Conservation (phyloP, 2,888 invertebrate genomes). For the Caenorhabditis sp. region DNA sequence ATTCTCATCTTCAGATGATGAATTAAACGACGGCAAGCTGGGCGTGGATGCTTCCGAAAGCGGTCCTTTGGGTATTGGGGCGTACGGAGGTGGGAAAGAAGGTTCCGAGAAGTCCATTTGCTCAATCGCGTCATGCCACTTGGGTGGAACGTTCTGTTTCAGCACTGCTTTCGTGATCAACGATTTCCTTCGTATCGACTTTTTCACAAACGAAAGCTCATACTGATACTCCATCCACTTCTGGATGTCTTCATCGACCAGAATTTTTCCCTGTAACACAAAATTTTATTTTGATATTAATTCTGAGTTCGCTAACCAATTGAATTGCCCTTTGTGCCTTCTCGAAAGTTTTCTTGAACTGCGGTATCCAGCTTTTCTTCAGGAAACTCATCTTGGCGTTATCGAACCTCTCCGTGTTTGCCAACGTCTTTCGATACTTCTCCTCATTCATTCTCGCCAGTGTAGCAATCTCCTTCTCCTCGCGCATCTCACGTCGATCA, state of each 20-base stretch:
- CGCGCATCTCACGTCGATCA: not conserved
- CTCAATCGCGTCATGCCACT: conserved; percentile 19
- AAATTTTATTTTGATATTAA: not conserved
- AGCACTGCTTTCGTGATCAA: conserved; percentile 17
- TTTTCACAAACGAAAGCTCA: conserved; percentile 23
- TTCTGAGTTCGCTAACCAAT: not conserved
- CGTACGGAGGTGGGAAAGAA: not conserved
- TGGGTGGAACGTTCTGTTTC: not conserved
- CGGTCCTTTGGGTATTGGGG: not conserved
- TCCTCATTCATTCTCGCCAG: not conserved
- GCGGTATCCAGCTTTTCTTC: conserved; percentile 25
- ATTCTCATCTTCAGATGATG: conserved; percentile 36
- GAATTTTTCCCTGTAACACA: conserved; percentile 32
- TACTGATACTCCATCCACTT: conserved; percentile 54
- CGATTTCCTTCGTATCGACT: conserved; percentile 5
- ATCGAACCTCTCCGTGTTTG: conserved; percentile 2
- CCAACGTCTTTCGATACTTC: conserved; percentile 4
- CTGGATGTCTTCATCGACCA: conserved; percentile 46
- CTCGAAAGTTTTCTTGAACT: conserved; percentile 15
- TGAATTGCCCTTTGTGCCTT: conserved; percentile 28
- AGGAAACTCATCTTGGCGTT: conserved; percentile 23
- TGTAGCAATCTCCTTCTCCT: not conserved
- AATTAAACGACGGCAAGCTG: conserved; percentile 17
- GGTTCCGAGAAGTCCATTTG: conserved; percentile 2
- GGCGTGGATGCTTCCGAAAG: not conserved